phyloP scores from a whole-genome alignment of 2,113 vertebrate species.

The Hoplias malabaricus region DNA sequence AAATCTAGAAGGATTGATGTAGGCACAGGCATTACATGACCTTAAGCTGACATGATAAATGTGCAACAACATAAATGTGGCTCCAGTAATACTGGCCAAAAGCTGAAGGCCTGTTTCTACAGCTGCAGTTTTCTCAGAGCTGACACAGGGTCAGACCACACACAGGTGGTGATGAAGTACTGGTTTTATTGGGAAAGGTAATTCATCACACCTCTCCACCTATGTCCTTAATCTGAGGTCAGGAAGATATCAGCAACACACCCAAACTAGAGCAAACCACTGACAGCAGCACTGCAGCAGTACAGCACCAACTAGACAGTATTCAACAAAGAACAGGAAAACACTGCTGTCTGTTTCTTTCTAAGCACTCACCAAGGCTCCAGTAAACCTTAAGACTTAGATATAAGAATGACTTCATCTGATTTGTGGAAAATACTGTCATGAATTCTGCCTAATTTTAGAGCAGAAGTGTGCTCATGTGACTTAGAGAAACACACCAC shows the following conservation, averaged over 20 bases:
- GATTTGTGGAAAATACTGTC: no score
- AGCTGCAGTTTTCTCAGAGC: neutral
- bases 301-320: neutral
- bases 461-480: no score
- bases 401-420: no score
- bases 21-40: neutral
- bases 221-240: neutral
- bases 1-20: neutral
- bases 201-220: conserved; percentile 11
- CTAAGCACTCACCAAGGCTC: neutral
- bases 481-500: no score
- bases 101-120: neutral
- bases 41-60: neutral
- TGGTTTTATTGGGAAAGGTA: neutral
- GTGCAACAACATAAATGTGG: neutral
- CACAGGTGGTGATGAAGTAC: neutral
- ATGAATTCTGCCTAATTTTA: no score
- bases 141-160: neutral
- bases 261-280: conserved; percentile 2
- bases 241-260: neutral
- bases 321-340: neutral
- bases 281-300: neutral
- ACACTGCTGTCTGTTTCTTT: neutral
- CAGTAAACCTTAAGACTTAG: no score
- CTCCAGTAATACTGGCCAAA: neutral